These are phyloP conservation scores for Tetramorium bicarinatum DNA, from an alignment of 2,888 invertebrate genomes.

Conservation along the genomic window DNA sequence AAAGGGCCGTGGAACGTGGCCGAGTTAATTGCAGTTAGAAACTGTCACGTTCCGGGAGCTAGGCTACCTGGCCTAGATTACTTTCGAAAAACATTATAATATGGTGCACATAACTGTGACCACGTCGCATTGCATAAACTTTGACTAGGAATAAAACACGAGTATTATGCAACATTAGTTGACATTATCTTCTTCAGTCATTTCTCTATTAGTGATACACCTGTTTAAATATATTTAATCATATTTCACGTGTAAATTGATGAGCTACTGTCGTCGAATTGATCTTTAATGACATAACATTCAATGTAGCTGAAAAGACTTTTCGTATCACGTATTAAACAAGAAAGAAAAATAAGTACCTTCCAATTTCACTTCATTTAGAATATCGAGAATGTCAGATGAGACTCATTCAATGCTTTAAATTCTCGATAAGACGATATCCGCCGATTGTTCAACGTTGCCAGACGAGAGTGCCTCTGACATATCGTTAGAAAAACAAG, in stretches of 20 bases:
- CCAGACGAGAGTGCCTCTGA: slow-evolving; percentile 3
- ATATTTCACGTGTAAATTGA: not conserved
- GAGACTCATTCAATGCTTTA: not conserved
- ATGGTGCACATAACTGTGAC: not conserved
- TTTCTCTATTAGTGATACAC: not conserved
- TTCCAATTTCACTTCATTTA: not conserved
- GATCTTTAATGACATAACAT: not conserved
- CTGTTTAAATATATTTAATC: not conserved
- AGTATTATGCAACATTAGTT: not conserved
- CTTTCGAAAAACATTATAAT: not conserved
- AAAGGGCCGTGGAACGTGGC: not conserved
- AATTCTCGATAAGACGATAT: slow-evolving; percentile 28
- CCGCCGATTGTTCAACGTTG: not conserved
- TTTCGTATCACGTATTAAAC: not conserved
- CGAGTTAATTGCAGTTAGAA: slow-evolving; percentile 39
- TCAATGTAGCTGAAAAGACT: not conserved
- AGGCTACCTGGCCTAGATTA: not conserved
- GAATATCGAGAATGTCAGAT: not conserved
- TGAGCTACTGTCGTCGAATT: not conserved
- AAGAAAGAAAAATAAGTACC: not conserved
- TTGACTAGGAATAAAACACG: not conserved
- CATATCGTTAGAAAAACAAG: slow-evolving; percentile 10
- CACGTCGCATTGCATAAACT: not conserved
- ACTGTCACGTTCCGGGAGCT: not conserved
- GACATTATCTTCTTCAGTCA: not conserved